A percentile compares a stretch with the other conserved stretches of the same genome.
These are phyloP conservation scores for Vesta saturnalis DNA, from an alignment of 2,888 invertebrate genomes.

Conservation along the genomic window DNA sequence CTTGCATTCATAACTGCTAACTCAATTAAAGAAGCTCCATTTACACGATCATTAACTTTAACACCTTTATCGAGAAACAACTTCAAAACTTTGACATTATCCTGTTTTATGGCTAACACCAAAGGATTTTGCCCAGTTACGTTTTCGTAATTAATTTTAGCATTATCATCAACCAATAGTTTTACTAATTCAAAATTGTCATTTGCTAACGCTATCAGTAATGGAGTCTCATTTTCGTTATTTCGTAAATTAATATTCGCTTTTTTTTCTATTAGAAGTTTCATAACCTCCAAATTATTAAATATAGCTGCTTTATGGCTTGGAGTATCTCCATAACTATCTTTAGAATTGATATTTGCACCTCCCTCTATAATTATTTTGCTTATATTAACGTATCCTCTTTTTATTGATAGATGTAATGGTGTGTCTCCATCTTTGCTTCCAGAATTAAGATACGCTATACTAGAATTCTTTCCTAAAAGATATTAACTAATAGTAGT, in stretches of 20 bases:
- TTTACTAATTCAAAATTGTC: not conserved
- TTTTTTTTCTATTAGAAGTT: not conserved
- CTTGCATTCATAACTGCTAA: not conserved
- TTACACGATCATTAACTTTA: not conserved
- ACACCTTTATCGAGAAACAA: not conserved
- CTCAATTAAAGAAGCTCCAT: not conserved
- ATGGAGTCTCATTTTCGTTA: not conserved
- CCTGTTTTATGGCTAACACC: not conserved
- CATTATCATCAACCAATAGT: not conserved
- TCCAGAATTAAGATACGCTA: not conserved
- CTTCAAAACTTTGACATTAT: not conserved
- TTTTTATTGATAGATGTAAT: constrained; percentile 1
- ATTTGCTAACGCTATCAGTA: not conserved
- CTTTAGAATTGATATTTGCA: not conserved
- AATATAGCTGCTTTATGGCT: not conserved
- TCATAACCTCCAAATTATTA: not conserved
- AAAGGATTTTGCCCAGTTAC: not conserved
- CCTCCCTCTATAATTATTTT: not conserved
- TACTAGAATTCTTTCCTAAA: not conserved
- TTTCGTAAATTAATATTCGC: not conserved
- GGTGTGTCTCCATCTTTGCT: not conserved
- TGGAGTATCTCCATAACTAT: not conserved
- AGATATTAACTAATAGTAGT: no score
- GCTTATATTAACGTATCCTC: not conserved
- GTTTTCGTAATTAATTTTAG: not conserved